Base-by-base conservation (phyloP, 92 coral and sea anemone species). In the Muricea muricata region DNA sequence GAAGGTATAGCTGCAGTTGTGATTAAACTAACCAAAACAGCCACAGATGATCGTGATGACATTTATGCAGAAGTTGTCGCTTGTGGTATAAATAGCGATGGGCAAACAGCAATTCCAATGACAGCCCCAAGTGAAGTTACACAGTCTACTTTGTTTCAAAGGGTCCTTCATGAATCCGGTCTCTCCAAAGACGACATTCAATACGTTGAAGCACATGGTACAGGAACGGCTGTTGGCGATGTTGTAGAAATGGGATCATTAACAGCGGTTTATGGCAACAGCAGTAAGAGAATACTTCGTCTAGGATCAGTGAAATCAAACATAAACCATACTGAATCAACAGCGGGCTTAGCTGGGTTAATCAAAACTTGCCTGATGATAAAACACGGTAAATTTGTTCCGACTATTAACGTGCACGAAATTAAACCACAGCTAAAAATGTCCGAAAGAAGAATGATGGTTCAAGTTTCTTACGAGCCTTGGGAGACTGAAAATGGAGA, bases 181-280 rank as follows among this genome's bases (percentile, higher is more conserved):
- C 9, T 88, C 1, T 17, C 73, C 4, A 74, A 87, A 31, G 78
- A 84, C 25, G 84, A 76, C 31, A 45, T 88, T n/a, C 73, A 78
- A 39, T 88, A 88, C 57, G 65, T 88, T 3, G 91, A 88, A 46
- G 80, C 88, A 21, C 91, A 88, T 79, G 88, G 91, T 0, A 67
- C 86, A n/a, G 97, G 94, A 1, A 93, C 97, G 0, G 97, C 97
- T 4, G 84, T 93, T 35, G 97, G 97, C 5, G 97, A 93, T 69
- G 93, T 89, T 1, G 90, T 91, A 4, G 97, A 93, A 68, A 86
- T 79, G 14, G 69, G 85, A 14, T 89, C 94, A 10, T 83, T 93
- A 4, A 86, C 90, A 2, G 84, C 84, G 1, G 85, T 87, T 0
- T 91, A 93, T 71, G 70, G 93, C 57, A 81, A 82, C 40, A 78